A percentile compares a stretch with the other conserved stretches of the same genome.
Conservation (phyloP, 2,797 vertebrate genomes). For the Coracias cyanogaster region DNA sequence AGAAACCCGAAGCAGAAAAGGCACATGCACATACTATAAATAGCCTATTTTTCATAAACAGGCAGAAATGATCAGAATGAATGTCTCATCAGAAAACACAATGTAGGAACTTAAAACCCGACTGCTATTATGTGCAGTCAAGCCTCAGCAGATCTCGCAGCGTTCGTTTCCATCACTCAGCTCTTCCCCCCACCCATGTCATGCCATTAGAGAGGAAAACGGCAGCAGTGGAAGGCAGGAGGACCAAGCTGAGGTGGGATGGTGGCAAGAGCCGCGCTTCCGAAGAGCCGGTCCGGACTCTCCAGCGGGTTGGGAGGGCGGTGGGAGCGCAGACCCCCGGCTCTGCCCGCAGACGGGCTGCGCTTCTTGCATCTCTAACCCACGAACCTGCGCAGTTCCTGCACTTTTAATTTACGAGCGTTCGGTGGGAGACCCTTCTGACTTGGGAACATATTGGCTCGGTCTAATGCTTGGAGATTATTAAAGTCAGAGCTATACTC, state of each 20-base stretch:
- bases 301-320: constrained; percentile 7
- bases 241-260: neutral
- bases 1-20: constrained; percentile 15
- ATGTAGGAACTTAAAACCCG: constrained; percentile 32
- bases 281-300: neutral
- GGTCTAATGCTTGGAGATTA: constrained; percentile 83
- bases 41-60: constrained; percentile 57
- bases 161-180: constrained; percentile 29
- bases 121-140: constrained; percentile 38
- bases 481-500: constrained; percentile 82
- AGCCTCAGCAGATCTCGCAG: constrained; percentile 42
- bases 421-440: constrained; percentile 75
- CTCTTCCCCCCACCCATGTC: constrained; percentile 6
- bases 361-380: constrained; percentile 73
- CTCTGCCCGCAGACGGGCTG: constrained; percentile 23
- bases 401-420: constrained; percentile 79
- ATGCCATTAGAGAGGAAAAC: neutral
- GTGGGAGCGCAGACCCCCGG: neutral
- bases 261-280: constrained; percentile 2
- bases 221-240: neutral
- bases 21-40: constrained; percentile 10
- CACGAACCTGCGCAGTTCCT: constrained; percentile 31
- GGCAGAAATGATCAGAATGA: constrained; percentile 64
- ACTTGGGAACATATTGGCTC: constrained; percentile 83
- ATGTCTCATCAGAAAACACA: constrained; percentile 52